Evolutionary conservation across 1,140 invertebrate species (phyloP).

Genomic region (Drosophila auraria): DNA sequence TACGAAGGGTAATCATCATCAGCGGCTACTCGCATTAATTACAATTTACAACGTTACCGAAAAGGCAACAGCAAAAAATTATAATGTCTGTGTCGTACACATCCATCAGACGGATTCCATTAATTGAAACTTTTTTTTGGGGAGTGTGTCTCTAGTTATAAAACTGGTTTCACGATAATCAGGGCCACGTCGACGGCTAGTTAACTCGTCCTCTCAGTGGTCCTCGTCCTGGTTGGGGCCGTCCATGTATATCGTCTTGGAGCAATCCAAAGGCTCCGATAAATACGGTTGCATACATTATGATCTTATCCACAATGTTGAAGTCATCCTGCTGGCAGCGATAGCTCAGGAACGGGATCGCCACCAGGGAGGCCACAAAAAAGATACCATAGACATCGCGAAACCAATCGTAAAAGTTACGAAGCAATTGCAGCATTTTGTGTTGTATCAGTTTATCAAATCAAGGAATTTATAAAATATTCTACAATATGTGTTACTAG

Average conservation of each 20-base stretch:
- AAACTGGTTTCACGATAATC: conserved; percentile 18
- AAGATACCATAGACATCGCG: conserved; percentile 8
- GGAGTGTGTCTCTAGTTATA: conserved; percentile 3
- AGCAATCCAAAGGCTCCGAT: conserved; percentile 23
- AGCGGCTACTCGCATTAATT: conserved; percentile 49
- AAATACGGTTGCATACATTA: conserved; percentile 36
- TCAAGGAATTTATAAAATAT: not conserved
- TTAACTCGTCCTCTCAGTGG: not conserved
- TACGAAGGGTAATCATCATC: conserved; percentile 76
- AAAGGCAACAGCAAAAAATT: conserved; percentile 14
- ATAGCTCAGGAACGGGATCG: conserved; percentile 47
- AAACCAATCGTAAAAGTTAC: not conserved
- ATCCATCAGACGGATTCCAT: conserved; percentile 56
- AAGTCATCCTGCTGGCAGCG: conserved; percentile 29
- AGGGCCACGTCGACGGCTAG: not conserved
- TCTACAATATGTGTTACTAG: not conserved
- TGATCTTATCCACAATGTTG: conserved; percentile 21
- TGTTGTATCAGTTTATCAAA: not conserved
- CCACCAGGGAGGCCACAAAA: conserved; percentile 17
- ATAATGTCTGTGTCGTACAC: conserved; percentile 36
- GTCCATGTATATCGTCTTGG: not conserved
- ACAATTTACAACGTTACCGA: conserved; percentile 27
- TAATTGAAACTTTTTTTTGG: conserved; percentile 33
- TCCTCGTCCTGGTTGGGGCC: not conserved
- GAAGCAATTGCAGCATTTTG: conserved; percentile 7